Evolutionary conservation across 1,140 invertebrate genomes (phyloP), one percentile per base, ranked within the genome.

Genomic region (Geopemphigus sp.): DNA sequence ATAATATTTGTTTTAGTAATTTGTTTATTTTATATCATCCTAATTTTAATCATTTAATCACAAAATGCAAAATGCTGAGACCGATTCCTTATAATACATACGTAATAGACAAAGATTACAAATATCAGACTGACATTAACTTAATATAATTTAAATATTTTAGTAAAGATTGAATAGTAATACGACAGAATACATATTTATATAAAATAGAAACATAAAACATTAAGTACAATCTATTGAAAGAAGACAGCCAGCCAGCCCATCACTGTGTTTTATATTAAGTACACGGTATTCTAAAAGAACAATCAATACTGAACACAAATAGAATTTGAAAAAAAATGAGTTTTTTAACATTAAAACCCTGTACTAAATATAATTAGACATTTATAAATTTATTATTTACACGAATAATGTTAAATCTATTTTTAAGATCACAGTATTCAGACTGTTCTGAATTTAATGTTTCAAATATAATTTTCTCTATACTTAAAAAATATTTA

Each of bases 391-490:
- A 32, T 74, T 57, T 50, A 39, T 61, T 50, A 50, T 73, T 24
- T 76, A 76, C 73, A 76, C 5, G 61, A 59, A 76, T 59, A 45
- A 76, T 59, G 14, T 76, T 76, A 50, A 59, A 50, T 61, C 32
- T 78, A 78, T 78, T 78, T 29, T 61, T 78, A 78, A 78, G 74
- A 78, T 78, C 74, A 78, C 74, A 78, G 74, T 59, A 78, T 78
- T 78, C 74, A 78, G 74, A 78, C 74, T 63, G 57, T 61, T 63
- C 74, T 78, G 74, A 78, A 78, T 63, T 61, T 78, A n/a, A 74
- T 74, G 54, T 59, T 74, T 74, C 17, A 57, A 50, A 50, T 63
- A 78, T 63, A 59, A 57, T 45, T 39, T 76, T 76, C 12, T 47
- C 63, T 24, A 61, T 45, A 32, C 32, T 45, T n/a, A 78, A 61